Evolutionary conservation across 2,888 invertebrate species (phyloP).

Genomic region (Cantharis flavilabris): DNA sequence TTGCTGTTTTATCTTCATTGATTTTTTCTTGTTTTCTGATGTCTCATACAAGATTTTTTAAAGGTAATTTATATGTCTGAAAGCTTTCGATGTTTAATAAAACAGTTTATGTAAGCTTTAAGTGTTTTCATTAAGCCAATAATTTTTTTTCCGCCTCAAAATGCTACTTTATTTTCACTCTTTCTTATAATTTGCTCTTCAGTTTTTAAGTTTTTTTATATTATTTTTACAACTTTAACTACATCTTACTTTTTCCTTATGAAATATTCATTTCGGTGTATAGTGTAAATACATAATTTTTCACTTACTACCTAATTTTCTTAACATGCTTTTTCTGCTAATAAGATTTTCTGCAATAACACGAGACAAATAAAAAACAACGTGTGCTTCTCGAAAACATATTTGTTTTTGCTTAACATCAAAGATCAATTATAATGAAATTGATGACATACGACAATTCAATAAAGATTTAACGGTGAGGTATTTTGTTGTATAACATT

Average conservation of each 20-base stretch:
- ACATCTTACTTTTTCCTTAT: not conserved
- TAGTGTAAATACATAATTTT: not conserved
- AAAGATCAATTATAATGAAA: not conserved
- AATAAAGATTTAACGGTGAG: not conserved
- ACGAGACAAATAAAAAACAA: not conserved
- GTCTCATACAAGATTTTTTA: constrained; percentile 34
- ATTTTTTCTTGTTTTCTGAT: constrained; percentile 37
- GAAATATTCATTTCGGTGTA: not conserved
- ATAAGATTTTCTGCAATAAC: not conserved
- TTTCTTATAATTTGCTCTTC: not conserved
- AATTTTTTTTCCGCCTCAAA: not conserved
- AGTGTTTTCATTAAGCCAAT: not conserved
- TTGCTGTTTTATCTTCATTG: constrained; percentile 35
- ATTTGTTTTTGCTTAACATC: not conserved
- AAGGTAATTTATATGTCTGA: constrained; percentile 30
- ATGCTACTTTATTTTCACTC: not conserved
- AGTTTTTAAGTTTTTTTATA: not conserved
- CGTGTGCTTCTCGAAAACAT: not conserved
- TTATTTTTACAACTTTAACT: not conserved
- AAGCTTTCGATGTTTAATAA: constrained; percentile 1
- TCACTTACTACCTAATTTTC: not conserved
- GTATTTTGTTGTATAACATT: not conserved
- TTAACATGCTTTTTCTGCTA: not conserved
- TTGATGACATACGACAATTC: not conserved
- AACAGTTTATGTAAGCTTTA: not conserved